These are phyloP conservation scores for Hetaerina americana DNA, from an alignment of 1,140 invertebrate species.

Conservation along the genomic window DNA sequence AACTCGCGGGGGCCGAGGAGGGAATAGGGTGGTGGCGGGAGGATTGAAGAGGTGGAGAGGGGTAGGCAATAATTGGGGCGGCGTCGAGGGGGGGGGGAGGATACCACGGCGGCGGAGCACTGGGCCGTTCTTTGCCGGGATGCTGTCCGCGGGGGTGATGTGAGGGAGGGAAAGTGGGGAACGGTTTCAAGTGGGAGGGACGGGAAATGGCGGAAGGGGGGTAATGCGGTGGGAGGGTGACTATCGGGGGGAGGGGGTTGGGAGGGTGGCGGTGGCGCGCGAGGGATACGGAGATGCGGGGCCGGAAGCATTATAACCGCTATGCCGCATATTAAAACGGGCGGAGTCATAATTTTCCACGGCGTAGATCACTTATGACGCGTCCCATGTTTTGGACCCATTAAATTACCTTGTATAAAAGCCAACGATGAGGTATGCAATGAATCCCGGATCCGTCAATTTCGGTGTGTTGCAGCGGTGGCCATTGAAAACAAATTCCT, in stretches of 20 bases:
- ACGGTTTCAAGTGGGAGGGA: too few species aligned
- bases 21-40: too few species aligned
- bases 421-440: neutral
- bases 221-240: too few species aligned
- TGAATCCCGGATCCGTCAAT: neutral
- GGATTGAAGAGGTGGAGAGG: too few species aligned
- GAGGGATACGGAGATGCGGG: neutral
- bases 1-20: too few species aligned
- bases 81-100: too few species aligned
- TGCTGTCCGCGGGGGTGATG: too few species aligned
- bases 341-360: neutral
- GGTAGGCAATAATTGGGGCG: too few species aligned
- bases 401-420: slow-evolving; percentile 1
- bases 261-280: neutral
- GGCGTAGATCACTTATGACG: neutral
- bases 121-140: too few species aligned
- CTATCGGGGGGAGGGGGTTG: neutral
- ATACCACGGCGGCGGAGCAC: too few species aligned
- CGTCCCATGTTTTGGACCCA: neutral
- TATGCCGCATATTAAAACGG: neutral
- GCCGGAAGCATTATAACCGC: neutral
- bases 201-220: too few species aligned
- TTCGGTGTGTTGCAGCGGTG: neutral
- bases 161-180: too few species aligned
- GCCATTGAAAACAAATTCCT: neutral